Conservation (phyloP, 2,888 invertebrate species). For the Steinernema scapterisci region DNA sequence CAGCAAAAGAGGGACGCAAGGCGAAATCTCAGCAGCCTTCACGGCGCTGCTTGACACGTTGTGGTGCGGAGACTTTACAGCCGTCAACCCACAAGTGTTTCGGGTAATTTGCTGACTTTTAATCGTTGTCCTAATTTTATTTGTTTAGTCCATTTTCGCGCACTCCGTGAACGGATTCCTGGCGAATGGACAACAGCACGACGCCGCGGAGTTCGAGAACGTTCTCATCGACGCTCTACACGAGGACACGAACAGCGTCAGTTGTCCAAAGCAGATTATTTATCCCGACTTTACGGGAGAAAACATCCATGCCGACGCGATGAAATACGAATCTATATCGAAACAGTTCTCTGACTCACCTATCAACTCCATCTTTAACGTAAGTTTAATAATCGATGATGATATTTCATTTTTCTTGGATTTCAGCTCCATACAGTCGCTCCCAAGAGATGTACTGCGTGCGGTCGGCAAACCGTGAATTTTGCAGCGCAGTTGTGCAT, state of each 20-base stretch:
- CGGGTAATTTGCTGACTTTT: slow-evolving; percentile 37
- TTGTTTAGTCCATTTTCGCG: slow-evolving; percentile 35
- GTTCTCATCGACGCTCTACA: slow-evolving; percentile 70
- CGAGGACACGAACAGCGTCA: slow-evolving; percentile 66
- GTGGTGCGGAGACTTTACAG: slow-evolving; percentile 55
- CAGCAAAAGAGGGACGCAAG: slow-evolving; percentile 54
- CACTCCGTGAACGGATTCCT: slow-evolving; percentile 45
- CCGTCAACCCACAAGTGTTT: slow-evolving; percentile 55
- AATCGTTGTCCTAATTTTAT: neutral
- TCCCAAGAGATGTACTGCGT: neutral
- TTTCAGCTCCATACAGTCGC: slow-evolving; percentile 15
- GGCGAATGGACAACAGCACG: slow-evolving; percentile 70
- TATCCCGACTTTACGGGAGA: slow-evolving; percentile 52
- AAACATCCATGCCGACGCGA: slow-evolving; percentile 47
- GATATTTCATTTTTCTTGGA: neutral
- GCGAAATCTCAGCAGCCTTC: slow-evolving; percentile 58
- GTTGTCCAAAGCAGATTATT: slow-evolving; percentile 37
- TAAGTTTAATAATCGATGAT: slow-evolving; percentile 34
- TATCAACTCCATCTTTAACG: slow-evolving; percentile 56
- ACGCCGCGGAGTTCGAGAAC: slow-evolving; percentile 73
- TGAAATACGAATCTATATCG: slow-evolving; percentile 48
- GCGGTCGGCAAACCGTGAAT: neutral
- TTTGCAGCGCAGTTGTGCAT: neutral
- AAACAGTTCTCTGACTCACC: slow-evolving; percentile 54
- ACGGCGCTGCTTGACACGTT: slow-evolving; percentile 55